phyloP scores from a whole-genome alignment of 1,140 invertebrate genomes.

The Diachasma alloeum region DNA sequence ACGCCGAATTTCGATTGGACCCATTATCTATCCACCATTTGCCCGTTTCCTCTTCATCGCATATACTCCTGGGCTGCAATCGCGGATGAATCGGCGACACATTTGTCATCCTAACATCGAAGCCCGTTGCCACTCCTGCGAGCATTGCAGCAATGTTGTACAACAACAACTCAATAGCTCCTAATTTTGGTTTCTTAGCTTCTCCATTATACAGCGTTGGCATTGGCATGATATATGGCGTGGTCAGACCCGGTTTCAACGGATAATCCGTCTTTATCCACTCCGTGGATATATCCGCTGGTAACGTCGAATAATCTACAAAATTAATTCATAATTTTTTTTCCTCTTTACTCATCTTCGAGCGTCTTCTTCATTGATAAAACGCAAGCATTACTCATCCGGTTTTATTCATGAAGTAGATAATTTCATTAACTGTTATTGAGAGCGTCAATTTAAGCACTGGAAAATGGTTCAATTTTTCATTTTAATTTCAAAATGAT shows the following conservation, averaged over 20 bases:
- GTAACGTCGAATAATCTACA: constrained; percentile 59
- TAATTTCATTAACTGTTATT: no score
- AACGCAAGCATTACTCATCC: neutral
- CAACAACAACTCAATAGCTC: constrained; percentile 82
- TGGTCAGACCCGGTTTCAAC: constrained; percentile 58
- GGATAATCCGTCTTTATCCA: constrained; percentile 68
- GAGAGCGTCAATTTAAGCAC: no score
- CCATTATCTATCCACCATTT: constrained; percentile 59
- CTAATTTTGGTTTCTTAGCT: constrained; percentile 74
- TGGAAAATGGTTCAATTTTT: no score
- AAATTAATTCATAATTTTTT: constrained; percentile 36
- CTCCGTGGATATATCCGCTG: constrained; percentile 39
- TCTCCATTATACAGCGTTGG: constrained; percentile 79
- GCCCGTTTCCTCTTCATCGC: constrained; percentile 50
- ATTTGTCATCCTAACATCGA: constrained; percentile 88
- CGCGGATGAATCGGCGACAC: constrained; percentile 84
- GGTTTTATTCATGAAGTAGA: neutral
- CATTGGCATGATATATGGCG: constrained; percentile 67
- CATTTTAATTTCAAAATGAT: no score
- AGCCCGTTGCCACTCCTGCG: constrained; percentile 87
- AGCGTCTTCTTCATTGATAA: neutral
- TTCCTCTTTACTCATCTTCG: constrained; percentile 18
- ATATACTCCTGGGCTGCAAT: constrained; percentile 67
- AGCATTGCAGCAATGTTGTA: constrained; percentile 92
- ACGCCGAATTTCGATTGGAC: constrained; percentile 59